Conservation (phyloP, 2,888 invertebrate genomes). For the Lepidocyrtoides sp. region DNA sequence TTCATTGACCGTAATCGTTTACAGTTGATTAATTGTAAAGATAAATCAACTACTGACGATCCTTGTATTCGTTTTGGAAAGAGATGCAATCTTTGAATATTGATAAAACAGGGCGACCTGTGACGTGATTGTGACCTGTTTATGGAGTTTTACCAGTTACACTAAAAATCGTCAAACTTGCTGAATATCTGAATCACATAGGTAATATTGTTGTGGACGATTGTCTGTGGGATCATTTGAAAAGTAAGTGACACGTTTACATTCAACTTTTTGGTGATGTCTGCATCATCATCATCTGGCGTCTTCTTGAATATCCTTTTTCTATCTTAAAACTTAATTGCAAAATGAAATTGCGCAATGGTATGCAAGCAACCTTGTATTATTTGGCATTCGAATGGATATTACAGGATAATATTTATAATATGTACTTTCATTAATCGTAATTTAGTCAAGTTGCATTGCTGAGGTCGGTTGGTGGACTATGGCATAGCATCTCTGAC, state of each 20-base stretch:
- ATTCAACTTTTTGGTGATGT: background rate
- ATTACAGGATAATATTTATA: background rate
- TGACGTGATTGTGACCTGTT: slow-evolving; percentile 38
- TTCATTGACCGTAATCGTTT: too few species aligned
- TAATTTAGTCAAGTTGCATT: background rate
- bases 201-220: background rate
- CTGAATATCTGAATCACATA: background rate
- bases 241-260: slow-evolving; percentile 35
- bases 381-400: background rate
- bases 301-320: background rate
- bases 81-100: background rate
- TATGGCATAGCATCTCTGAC: slow-evolving; percentile 27
- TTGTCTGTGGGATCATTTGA: slow-evolving; percentile 36
- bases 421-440: background rate
- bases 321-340: background rate
- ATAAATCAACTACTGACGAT: background rate
- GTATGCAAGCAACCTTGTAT: background rate
- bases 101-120: slow-evolving; percentile 15
- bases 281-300: background rate
- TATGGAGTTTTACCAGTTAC: background rate
- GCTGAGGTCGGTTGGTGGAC: slow-evolving; percentile 24
- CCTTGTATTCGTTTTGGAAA: background rate
- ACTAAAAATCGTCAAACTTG: background rate
- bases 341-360: background rate
- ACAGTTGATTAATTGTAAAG: too few species aligned